phyloP scores from a whole-genome alignment of 1,140 invertebrate species.

The Cyphomyrmex costatus region DNA sequence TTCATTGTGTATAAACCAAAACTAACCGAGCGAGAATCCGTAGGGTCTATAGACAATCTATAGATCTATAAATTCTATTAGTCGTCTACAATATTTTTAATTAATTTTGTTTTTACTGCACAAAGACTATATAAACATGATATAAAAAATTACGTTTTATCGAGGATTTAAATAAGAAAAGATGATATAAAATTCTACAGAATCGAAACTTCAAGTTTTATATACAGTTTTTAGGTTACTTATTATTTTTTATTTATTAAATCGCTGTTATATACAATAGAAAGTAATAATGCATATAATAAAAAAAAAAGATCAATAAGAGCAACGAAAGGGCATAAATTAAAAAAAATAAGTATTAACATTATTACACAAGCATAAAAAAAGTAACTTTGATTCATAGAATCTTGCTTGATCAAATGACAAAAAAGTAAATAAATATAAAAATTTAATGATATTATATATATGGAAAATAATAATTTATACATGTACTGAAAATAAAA shows the following conservation, averaged over 20 bases:
- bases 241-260: conserved; percentile 1
- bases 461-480: too few relatives aligned
- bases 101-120: conserved; percentile 12
- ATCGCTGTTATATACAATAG: not conserved
- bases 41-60: conserved; percentile 12
- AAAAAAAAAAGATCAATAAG: too few relatives aligned
- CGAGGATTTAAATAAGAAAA: not conserved
- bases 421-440: too few relatives aligned
- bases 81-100: not conserved
- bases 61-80: conserved; percentile 18
- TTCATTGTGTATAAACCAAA: conserved; percentile 62
- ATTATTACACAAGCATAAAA: too few relatives aligned
- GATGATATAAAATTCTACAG: not conserved
- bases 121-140: conserved; percentile 6
- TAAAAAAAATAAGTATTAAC: too few relatives aligned
- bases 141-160: not conserved
- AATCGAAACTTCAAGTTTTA: not conserved
- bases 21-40: conserved; percentile 57
- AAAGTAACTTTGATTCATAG: too few relatives aligned
- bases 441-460: too few relatives aligned
- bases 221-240: not conserved
- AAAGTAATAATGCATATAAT: not conserved
- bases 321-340: too few relatives aligned
- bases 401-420: too few relatives aligned
- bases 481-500: not conserved